Conservation (phyloP, 2,888 invertebrate genomes). For the Brachylomia viminalis region DNA sequence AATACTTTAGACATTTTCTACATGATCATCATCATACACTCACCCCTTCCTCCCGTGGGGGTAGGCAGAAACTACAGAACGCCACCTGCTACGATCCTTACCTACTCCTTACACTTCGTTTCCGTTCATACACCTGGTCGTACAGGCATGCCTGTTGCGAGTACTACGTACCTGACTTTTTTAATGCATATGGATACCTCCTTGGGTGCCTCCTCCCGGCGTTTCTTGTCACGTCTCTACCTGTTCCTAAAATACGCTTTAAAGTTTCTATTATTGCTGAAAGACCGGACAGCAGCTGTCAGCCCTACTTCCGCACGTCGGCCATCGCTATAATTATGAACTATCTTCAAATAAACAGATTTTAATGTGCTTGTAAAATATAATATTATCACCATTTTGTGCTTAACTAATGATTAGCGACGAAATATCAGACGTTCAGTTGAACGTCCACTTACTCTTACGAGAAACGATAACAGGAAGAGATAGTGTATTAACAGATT, state of each 20-base stretch:
- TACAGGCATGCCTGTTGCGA: too few relatives aligned
- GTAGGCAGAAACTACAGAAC: too few relatives aligned
- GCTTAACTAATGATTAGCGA: slow-evolving; percentile 32
- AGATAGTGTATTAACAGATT: background rate
- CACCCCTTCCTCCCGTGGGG: too few relatives aligned
- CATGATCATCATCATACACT: too few relatives aligned
- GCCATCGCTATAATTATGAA: slow-evolving; percentile 9
- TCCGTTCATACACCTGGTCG: too few relatives aligned
- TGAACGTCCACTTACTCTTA: too few relatives aligned
- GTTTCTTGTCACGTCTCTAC: too few relatives aligned
- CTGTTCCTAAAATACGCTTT: background rate
- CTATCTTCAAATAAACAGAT: slow-evolving; percentile 42
- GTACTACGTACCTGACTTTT: too few relatives aligned
- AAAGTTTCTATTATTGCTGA: background rate
- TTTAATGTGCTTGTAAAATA: slow-evolving; percentile 33
- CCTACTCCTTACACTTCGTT: too few relatives aligned
- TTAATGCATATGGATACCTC: too few relatives aligned
- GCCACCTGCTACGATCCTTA: too few relatives aligned
- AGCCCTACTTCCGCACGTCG: slow-evolving; percentile 30
- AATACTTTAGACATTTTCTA: background rate
- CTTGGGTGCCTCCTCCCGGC: too few relatives aligned
- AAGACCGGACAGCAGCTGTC: background rate
- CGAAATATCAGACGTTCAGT: slow-evolving; percentile 24
- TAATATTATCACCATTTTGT: slow-evolving; percentile 19
- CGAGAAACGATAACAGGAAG: background rate